Conservation (phyloP, 2,797 vertebrate genomes). For the Catamblyrhynchus diadema region DNA sequence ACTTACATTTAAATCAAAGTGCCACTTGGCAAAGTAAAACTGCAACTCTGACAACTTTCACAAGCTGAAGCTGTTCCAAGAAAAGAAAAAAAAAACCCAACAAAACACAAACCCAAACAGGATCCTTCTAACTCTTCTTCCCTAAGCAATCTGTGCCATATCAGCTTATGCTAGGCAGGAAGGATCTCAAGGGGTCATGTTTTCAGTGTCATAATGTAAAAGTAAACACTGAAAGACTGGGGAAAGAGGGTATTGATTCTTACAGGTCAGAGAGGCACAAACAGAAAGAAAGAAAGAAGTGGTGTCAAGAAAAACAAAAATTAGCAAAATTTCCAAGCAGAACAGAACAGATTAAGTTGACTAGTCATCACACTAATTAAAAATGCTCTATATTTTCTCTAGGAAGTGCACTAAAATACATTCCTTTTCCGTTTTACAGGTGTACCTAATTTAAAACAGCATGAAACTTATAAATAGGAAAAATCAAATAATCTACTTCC, state of each 20-base stretch:
- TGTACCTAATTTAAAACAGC: slow-evolving; percentile 12
- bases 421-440: neutral
- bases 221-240: neutral
- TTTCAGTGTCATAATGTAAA: neutral
- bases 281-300: neutral
- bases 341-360: neutral
- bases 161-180: neutral
- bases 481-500: slow-evolving; percentile 8
- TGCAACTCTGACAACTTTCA: slow-evolving; percentile 57
- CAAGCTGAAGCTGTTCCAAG: slow-evolving; percentile 23
- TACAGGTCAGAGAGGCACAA: neutral
- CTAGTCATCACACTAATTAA: neutral
- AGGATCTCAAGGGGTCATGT: neutral
- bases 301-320: neutral
- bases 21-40: slow-evolving; percentile 58
- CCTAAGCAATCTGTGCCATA: neutral
- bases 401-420: neutral
- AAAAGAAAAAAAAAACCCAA: neutral
- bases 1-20: slow-evolving; percentile 65
- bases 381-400: neutral
- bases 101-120: neutral
- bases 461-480: slow-evolving; percentile 5
- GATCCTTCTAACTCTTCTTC: neutral
- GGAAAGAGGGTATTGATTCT: neutral
- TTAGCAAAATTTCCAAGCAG: neutral